These are phyloP conservation scores for Lepidocyrtinus sp. DNA, from an alignment of 2,888 invertebrate genomes.

Conservation along the genomic window DNA sequence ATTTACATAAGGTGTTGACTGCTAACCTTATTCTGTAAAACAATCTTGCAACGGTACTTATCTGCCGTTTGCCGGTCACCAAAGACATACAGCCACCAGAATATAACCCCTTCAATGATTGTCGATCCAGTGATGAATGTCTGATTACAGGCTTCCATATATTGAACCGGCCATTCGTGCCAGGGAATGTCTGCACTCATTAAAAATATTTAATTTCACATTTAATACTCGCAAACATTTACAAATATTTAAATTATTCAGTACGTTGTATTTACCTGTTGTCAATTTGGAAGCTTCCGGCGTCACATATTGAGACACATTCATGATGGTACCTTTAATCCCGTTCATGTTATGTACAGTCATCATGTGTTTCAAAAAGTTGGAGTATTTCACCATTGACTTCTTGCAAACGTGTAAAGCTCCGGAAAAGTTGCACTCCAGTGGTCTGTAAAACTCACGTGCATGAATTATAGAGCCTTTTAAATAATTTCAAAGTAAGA, in stretches of 20 bases:
- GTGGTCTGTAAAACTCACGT: neutral
- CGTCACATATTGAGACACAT: constrained; percentile 16
- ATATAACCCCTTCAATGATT: constrained; percentile 19
- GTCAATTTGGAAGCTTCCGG: neutral
- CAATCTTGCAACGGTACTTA: constrained; percentile 15
- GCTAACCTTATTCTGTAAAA: constrained; percentile 15
- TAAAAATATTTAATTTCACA: too few relatives aligned
- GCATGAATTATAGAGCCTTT: neutral
- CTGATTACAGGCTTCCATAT: constrained; percentile 32
- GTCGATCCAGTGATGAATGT: constrained; percentile 25
- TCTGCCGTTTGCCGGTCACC: constrained; percentile 20
- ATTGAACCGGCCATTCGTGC: constrained; percentile 33
- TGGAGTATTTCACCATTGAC: constrained; percentile 22
- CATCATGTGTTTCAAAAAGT: constrained; percentile 19
- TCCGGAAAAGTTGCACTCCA: constrained; percentile 28
- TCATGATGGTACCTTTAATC: constrained; percentile 21
- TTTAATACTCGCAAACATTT: too few relatives aligned
- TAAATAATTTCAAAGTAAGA: neutral
- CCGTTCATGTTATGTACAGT: constrained; percentile 28
- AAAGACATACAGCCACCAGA: constrained; percentile 37
- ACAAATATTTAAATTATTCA: too few relatives aligned
- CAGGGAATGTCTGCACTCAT: constrained; percentile 17
- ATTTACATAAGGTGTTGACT: too few relatives aligned
- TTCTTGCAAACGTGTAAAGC: constrained; percentile 19
- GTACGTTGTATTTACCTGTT: neutral